These are phyloP conservation scores for Beris chalybata DNA, from an alignment of 2,888 invertebrate genomes.

Conservation along the genomic window DNA sequence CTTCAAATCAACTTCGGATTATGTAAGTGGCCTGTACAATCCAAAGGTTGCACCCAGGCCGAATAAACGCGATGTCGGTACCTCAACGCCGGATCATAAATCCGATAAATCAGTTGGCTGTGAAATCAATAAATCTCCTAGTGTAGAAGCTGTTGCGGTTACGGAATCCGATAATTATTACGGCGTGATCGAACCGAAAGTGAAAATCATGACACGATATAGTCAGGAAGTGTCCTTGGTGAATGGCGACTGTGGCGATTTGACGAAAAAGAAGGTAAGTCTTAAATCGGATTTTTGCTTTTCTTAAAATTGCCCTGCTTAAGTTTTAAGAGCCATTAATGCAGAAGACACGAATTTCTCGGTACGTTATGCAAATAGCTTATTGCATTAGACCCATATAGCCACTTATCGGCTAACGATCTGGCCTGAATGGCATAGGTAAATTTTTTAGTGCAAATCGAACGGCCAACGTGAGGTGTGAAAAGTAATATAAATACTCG, in stretches of 20 bases:
- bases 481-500: too few relatives aligned
- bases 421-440: too few relatives aligned
- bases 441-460: too few relatives aligned
- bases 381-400: background rate
- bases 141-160: constrained; percentile 47
- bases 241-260: constrained; percentile 59
- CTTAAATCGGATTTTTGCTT: background rate
- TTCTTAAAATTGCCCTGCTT: background rate
- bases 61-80: constrained; percentile 55
- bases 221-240: constrained; percentile 59
- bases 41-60: constrained; percentile 52
- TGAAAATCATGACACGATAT: constrained; percentile 60
- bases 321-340: background rate
- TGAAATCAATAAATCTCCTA: constrained; percentile 35
- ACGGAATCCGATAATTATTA: constrained; percentile 43
- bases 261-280: constrained; percentile 62
- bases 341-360: background rate
- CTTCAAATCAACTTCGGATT: constrained; percentile 52
- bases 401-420: too few relatives aligned
- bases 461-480: too few relatives aligned
- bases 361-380: background rate
- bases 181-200: constrained; percentile 44
- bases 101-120: constrained; percentile 37
- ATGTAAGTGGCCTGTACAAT: constrained; percentile 54
- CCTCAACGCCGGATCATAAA: constrained; percentile 47